Evolutionary conservation across 2,888 invertebrate genomes (phyloP).

Genomic region (Leptopilina drosophilae): DNA sequence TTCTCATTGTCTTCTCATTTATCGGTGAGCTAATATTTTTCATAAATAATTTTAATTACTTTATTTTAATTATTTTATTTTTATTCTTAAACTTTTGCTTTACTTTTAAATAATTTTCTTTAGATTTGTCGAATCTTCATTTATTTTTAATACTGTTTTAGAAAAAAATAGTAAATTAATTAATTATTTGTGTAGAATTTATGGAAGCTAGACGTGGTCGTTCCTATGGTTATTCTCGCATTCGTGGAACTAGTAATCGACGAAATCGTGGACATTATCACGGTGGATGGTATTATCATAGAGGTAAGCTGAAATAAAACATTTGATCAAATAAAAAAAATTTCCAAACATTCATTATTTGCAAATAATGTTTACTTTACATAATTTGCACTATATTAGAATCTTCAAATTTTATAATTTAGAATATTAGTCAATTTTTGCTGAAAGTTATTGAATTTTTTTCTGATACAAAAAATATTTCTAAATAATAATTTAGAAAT

Average conservation of each 20-base stretch:
- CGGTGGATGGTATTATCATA: conserved; percentile 11
- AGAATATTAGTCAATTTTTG: no score
- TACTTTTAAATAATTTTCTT: not conserved
- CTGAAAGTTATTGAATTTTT: no score
- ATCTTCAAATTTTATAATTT: no score
- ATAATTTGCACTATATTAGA: no score
- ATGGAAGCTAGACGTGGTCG: conserved; percentile 2
- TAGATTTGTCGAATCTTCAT: no score
- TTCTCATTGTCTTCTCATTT: not conserved
- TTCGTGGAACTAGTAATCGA: not conserved
- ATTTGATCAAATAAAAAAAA: no score
- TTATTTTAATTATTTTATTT: not conserved
- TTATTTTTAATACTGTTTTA: not conserved
- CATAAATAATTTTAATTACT: not conserved
- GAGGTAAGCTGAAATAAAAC: not conserved
- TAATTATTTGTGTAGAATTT: not conserved
- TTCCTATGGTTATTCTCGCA: not conserved
- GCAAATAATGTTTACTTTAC: no score
- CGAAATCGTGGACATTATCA: conserved; percentile 15
- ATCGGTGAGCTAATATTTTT: not conserved
- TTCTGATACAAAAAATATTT: no score
- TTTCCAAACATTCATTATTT: no score
- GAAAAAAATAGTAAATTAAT: not conserved
- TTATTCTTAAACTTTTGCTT: not conserved
- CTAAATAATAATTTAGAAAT: no score